These are phyloP conservation scores for Vireo griseus DNA, from an alignment of 2,797 vertebrate genomes.

Conservation along the genomic window DNA sequence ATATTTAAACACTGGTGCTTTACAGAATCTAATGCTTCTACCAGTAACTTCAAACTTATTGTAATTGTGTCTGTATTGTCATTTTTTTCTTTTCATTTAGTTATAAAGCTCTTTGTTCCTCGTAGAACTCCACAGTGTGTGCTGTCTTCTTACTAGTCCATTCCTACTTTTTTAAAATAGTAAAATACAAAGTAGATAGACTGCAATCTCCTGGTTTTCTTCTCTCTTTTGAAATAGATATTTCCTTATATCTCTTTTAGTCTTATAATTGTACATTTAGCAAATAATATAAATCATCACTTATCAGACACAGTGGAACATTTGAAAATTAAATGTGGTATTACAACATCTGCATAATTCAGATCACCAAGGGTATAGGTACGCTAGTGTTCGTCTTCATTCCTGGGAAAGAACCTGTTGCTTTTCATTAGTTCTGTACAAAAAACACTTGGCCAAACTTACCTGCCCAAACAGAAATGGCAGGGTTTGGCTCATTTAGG, in stretches of 20 bases:
- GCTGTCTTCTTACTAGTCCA: background rate
- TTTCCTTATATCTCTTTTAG: background rate
- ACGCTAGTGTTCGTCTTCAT: background rate
- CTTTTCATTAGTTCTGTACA: background rate
- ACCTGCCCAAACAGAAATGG: background rate
- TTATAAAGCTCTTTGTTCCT: background rate
- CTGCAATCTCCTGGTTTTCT: background rate
- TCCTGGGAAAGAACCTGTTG: background rate
- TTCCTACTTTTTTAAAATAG: background rate
- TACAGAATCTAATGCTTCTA: background rate
- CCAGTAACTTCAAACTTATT: no score
- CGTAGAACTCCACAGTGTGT: rapidly evolving
- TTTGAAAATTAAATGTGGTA: background rate
- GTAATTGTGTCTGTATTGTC: background rate
- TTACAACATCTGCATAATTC: background rate
- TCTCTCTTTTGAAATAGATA: background rate
- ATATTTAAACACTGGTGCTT: background rate
- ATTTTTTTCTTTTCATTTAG: background rate
- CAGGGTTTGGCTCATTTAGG: background rate
- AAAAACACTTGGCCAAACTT: background rate
- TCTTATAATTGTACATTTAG: background rate
- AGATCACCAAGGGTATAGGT: background rate
- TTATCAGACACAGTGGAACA: background rate
- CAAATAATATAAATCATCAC: background rate
- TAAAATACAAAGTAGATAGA: background rate